Conservation (phyloP, 2,888 invertebrate genomes). For the Bruchidius siliquastri region DNA sequence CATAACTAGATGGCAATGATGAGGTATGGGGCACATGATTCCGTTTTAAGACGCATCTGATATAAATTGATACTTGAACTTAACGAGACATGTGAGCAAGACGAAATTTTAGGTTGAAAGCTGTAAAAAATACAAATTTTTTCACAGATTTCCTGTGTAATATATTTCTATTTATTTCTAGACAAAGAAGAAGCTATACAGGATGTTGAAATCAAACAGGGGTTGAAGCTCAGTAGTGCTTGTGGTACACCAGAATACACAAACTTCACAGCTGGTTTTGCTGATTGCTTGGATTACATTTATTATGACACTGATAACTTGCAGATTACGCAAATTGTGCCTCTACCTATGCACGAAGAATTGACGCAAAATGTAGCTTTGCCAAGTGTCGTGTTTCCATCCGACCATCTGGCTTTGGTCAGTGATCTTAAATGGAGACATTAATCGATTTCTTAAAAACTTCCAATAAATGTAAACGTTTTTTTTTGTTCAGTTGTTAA, state of each 20-base stretch:
- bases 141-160: too few species aligned
- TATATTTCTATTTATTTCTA: slow-evolving; percentile 40
- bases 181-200: slow-evolving; percentile 62
- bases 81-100: too few species aligned
- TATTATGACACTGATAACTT: slow-evolving; percentile 68
- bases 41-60: too few species aligned
- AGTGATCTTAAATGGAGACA: slow-evolving; percentile 65
- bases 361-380: slow-evolving; percentile 69
- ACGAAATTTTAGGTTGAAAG: too few species aligned
- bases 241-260: slow-evolving; percentile 83
- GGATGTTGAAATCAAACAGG: slow-evolving; percentile 61
- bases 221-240: slow-evolving; percentile 66
- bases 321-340: slow-evolving; percentile 66
- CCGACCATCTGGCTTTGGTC: slow-evolving; percentile 88
- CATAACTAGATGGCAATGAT: too few species aligned
- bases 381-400: slow-evolving; percentile 86
- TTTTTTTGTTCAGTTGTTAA: not conserved
- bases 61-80: too few species aligned
- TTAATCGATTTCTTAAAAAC: not conserved
- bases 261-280: slow-evolving; percentile 79
- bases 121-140: too few species aligned
- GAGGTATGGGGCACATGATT: too few species aligned
- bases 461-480: not conserved
- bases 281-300: slow-evolving; percentile 89
- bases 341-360: slow-evolving; percentile 75